Base-by-base conservation (phyloP, 2,888 invertebrate species). In the Oscheius sp. region DNA sequence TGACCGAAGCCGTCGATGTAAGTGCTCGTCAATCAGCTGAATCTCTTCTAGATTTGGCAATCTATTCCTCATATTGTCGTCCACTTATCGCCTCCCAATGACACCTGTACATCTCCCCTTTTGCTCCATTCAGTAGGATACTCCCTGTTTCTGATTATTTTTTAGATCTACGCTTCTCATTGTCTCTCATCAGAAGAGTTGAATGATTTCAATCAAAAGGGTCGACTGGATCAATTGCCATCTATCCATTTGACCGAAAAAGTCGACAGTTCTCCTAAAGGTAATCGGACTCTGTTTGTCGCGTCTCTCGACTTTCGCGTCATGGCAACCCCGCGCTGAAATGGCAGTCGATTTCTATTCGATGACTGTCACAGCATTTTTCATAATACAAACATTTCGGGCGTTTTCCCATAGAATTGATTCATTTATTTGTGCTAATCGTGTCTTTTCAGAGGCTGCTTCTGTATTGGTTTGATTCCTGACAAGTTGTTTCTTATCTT, bases 141-240 rank as follows among this genome's bases (percentile, higher is more conserved):
- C 46, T 25, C 18, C 16, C 25, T 7, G 23, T 25, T 1, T 16
- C 16, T 29, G 29, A 66, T 13, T 2, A 3, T 18, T n/a, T 12
- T 66, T 49, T 18, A 66, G 66, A 52, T 27, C 3, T 66, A 66
- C 29, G 25, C 49, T 9, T 66, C 66, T n/a, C 16, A 66, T 21
- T 66, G 66, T 52, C n/a, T 52, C 49, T 49, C 49, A 7, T n/a
- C 52, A 6, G 45, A 63, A 45, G 21, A 43, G 9, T n/a, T 63
- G 23, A 21, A 45, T 12, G 35, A 35, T 35, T 9, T 35, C 35
- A 35, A 35, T 9, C 35, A 35, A 35, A 35, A 35, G 35, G 35
- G 35, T 9, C 3, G 9, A 35, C 35, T 35, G 35, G 35, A 9
- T 9, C 35, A 35, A 6, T 9, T 35, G 35, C 35, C 35, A 35